Evolutionary conservation across 2,888 invertebrate genomes (phyloP), one percentile per base, ranked within the genome.

Genomic region (Pheosia gnoma): DNA sequence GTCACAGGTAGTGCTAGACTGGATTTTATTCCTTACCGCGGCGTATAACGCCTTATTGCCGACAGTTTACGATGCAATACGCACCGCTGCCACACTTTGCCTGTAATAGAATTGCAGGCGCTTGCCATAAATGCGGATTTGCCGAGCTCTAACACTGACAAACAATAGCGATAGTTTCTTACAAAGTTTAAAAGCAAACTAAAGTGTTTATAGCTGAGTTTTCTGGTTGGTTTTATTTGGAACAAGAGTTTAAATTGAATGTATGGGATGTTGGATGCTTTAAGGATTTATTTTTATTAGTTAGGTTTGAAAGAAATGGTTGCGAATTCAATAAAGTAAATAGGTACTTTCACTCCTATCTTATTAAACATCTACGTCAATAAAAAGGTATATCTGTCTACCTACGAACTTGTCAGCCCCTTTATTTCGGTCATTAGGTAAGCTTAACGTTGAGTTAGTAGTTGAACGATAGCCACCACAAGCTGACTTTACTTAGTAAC

Each of bases 51-150:
- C 86, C 88, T 89, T 89, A 89, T 81, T 80, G 88, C 83, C 74
- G 81, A 77, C 83, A 86, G 83, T 91, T 89, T 86, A 90, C 87
- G 89, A 89, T 88, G 88, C 87, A 88, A 89, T 87, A 90, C 89
- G 88, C 88, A 88, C 85, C 81, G 80, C 74, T 74, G 76, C 81
- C 83, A 82, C 86, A 88, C 86, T 90, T 91, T 90, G 90, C 91
- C 78, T 81, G 86, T 90, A 90, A 91, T 90, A 90, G 86, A 90
- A 90, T 89, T 72, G 86, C 89, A 91, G 91, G 91, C 88, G 89
- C 80, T 87, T 76, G 79, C 82, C 82, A 81, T 86, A 86, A 89
- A 90, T 79, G 82, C 75, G 82, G 85, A 85, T 85, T 87, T 85
- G 77, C 77, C 65, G 70, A 66, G 72, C 70, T 72, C 66, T 72